Percentiles rank a stretch among this genome's conserved stretches.
These are phyloP conservation scores for Intellagama lesueurii DNA, from an alignment of 2,797 vertebrate species.

Conservation along the genomic window DNA sequence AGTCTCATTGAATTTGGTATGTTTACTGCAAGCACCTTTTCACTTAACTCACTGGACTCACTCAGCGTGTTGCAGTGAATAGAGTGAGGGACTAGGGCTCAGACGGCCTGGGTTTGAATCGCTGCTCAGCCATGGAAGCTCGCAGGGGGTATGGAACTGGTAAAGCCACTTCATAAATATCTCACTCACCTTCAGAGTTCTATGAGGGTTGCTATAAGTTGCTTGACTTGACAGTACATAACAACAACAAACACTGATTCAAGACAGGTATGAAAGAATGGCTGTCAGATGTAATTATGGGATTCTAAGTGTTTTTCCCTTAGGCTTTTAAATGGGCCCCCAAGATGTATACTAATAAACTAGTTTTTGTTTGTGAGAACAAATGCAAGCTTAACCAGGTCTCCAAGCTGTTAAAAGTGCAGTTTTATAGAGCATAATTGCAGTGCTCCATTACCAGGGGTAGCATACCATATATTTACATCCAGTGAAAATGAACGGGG, in stretches of 20 bases:
- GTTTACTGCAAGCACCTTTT: neutral
- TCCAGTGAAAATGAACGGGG: neutral
- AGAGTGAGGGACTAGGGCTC: no score
- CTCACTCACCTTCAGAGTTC: no score
- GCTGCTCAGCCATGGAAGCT: no score
- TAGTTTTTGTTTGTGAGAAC: neutral
- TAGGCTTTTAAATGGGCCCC: neutral
- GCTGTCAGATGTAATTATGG: neutral
- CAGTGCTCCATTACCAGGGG: neutral
- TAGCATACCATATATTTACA: neutral
- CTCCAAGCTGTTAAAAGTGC: neutral
- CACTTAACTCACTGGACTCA: no score
- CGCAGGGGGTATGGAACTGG: no score
- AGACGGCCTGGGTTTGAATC: no score
- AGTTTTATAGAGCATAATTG: neutral
- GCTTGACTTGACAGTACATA: no score
- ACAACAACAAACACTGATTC: no score
- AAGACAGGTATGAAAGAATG: no score
- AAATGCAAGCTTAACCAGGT: neutral
- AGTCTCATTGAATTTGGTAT: neutral
- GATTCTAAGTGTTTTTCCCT: neutral
- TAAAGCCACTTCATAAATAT: no score
- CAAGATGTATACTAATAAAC: neutral
- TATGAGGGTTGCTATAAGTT: no score
- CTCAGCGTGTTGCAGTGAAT: no score